Conservation (phyloP, 2,113 vertebrate species). For the Gavialis gangeticus region DNA sequence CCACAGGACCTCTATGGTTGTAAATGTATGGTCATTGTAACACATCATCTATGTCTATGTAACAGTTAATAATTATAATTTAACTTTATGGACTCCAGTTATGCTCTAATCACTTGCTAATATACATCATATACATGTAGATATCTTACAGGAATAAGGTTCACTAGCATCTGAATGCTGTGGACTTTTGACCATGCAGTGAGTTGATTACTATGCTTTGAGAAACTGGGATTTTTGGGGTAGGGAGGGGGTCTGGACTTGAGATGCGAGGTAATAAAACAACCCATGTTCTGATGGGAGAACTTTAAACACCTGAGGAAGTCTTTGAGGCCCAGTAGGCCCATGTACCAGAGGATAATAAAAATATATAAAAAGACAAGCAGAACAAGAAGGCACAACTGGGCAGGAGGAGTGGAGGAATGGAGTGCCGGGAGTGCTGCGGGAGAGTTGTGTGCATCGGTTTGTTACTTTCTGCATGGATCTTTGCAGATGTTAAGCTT, state of each 20-base stretch:
- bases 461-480: neutral
- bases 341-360: too few relatives aligned
- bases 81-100: conserved; percentile 5
- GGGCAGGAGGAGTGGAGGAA: neutral
- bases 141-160: neutral
- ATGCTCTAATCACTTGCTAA: rapidly evolving
- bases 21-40: neutral
- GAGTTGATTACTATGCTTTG: neutral
- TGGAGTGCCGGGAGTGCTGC: neutral
- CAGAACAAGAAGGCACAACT: neutral
- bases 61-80: conserved; percentile 1
- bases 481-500: neutral
- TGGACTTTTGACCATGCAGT: neutral
- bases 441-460: neutral
- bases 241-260: neutral
- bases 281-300: neutral
- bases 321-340: neutral
- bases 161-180: neutral
- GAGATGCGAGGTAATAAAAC: neutral
- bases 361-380: neutral
- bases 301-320: neutral
- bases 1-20: neutral
- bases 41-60: neutral
- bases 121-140: neutral
- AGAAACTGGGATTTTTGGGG: neutral